Evolutionary conservation across 2,797 vertebrate species (phyloP).

Genomic region (Liasis olivaceus): DNA sequence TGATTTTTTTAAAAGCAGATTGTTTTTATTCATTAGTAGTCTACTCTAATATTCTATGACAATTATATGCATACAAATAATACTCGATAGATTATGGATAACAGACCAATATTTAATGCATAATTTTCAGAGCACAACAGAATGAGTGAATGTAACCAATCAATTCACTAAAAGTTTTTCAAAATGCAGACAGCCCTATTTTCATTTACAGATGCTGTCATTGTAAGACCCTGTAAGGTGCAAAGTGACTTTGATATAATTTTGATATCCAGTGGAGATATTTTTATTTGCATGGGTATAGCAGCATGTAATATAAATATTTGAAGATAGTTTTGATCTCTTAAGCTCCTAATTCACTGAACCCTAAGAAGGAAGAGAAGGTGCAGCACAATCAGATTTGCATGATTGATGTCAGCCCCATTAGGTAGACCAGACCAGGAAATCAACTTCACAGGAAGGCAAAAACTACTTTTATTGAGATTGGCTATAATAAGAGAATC

Average conservation of each 20-base stretch:
- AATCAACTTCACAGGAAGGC: too few relatives aligned
- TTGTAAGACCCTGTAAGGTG: not conserved
- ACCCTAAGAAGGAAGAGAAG: not conserved
- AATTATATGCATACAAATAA: not conserved
- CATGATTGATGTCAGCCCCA: too few relatives aligned
- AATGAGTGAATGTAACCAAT: not conserved
- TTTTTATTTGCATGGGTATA: not conserved
- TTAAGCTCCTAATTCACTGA: not conserved
- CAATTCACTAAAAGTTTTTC: not conserved
- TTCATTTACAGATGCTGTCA: not conserved
- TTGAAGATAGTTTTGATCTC: not conserved
- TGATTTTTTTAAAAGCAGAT: not conserved
- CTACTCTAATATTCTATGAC: not conserved
- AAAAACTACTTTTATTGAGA: too few relatives aligned
- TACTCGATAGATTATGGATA: not conserved
- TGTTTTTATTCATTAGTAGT: not conserved
- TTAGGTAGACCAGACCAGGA: too few relatives aligned
- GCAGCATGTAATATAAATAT: not conserved
- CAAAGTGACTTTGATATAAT: not conserved
- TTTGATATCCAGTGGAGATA: not conserved
- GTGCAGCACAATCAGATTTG: too few relatives aligned
- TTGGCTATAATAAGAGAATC: not conserved
- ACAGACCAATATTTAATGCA: not conserved
- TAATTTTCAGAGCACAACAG: not conserved
- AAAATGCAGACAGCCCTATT: not conserved